phyloP scores from a whole-genome alignment of 2,113 vertebrate genomes.

The Coptodon bakossiorum region DNA sequence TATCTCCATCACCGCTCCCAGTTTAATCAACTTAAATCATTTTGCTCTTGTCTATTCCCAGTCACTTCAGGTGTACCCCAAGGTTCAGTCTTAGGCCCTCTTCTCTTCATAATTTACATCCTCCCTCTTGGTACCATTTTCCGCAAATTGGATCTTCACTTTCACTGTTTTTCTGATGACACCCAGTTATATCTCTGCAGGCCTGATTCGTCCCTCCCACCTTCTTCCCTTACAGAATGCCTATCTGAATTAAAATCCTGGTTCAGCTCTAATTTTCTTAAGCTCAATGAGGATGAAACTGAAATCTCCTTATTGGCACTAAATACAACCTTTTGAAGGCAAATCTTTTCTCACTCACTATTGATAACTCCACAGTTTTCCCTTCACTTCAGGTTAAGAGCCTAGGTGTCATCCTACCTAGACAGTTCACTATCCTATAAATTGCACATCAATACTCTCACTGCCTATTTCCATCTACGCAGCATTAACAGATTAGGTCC shows the following conservation, averaged over 20 bases:
- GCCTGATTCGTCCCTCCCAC: not conserved
- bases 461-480: not conserved
- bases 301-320: not conserved
- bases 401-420: not conserved
- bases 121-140: not conserved
- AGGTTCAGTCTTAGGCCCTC: not conserved
- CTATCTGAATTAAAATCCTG: not conserved
- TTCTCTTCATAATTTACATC: not conserved
- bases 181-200: not conserved
- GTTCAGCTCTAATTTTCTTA: not conserved
- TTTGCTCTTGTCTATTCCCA: not conserved
- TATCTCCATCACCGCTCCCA: not conserved
- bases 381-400: not conserved
- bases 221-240: not conserved
- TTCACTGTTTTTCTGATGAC: not conserved
- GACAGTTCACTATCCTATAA: not conserved
- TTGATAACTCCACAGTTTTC: not conserved
- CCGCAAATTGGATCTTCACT: not conserved
- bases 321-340: not conserved
- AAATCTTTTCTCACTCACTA: not conserved
- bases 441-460: not conserved
- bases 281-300: not conserved
- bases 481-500: not conserved
- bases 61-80: not conserved
- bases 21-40: not conserved